Evolutionary conservation across 2,113 vertebrate species (phyloP), one percentile per base, ranked within the genome.

Genomic region (Cariama cristata): DNA sequence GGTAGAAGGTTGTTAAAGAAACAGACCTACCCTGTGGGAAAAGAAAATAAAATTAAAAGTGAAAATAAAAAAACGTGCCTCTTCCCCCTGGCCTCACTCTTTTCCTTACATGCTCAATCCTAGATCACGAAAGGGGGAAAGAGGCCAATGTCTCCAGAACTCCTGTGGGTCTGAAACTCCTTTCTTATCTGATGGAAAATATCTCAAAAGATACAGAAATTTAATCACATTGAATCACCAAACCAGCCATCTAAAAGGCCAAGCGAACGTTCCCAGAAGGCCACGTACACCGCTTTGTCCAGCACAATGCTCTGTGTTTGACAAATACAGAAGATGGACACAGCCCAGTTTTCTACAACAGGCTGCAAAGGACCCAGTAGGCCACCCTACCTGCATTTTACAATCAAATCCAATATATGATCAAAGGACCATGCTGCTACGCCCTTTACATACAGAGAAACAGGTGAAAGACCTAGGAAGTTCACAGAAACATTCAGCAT

Each of bases 1-100:
- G 99, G 98, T 99, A 99, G 98, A 99, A 99, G 92, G 99, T 99
- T 80, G 99, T 99, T 98, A 99, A 98, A 95, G 99, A 99, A 98
- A 99, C 99, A 38, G 99, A 99, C 98, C 99, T 99, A 98, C 99
- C 99, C 99, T 99, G 98, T 62, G 98, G 98, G 94, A 86, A 64
- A 97, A 93, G 33, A 88, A 94, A 79, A 86, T 15, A 91, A 42
- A 94, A 71, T 68, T 69, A 56, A 32, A 88, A 86, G 27, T 66
- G 81, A 69, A 91, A 89, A 53, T 32, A 15, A 55, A 59, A 82
- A 73, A 4, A 2, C 1, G 3, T 1, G 2, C 15, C 13, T 74
- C 32, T 55, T 27, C 19, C 20, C 56, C 13, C 8, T 1, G 2
- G 32, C 20, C 16, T 38, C 58, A 30, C 20, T 42, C n/a, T 63